Conservation (phyloP, 1,140 invertebrate genomes). For the Drosophila bipectinata region DNA sequence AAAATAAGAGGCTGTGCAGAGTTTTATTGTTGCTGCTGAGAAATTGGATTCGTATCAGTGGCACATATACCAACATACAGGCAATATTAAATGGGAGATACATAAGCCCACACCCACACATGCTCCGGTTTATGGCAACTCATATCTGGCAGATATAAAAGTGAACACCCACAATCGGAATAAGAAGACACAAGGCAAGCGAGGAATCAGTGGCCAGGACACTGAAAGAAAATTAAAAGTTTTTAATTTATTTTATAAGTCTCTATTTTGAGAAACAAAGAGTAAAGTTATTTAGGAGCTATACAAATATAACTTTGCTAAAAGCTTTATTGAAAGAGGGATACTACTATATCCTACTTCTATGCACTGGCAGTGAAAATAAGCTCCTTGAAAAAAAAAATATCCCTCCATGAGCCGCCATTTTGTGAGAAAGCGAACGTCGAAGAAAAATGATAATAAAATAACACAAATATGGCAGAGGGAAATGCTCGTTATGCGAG, state of each 20-base stretch:
- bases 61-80: constrained; percentile 20
- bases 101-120: constrained; percentile 49
- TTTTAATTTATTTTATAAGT: too few relatives aligned
- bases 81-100: constrained; percentile 25
- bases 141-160: constrained; percentile 78
- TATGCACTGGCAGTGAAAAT: background rate
- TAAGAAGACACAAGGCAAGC: background rate
- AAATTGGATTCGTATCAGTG: constrained; percentile 81
- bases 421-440: constrained; percentile 43
- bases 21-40: constrained; percentile 71
- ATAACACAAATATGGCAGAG: constrained; percentile 83
- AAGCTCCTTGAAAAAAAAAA: background rate
- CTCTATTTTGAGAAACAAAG: too few relatives aligned
- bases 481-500: constrained; percentile 76
- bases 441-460: constrained; percentile 78
- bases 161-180: constrained; percentile 25
- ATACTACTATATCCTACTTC: too few relatives aligned
- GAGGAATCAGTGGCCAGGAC: background rate
- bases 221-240: constrained; percentile 18
- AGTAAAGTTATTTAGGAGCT: too few relatives aligned
- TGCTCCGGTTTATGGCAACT: constrained; percentile 76
- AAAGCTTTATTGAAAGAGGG: too few relatives aligned
- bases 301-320: too few relatives aligned
- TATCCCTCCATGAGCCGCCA: constrained; percentile 30
- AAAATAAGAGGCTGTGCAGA: constrained; percentile 29